phyloP scores from a whole-genome alignment of 1,140 invertebrate genomes.

The Tetragonula clypearis region DNA sequence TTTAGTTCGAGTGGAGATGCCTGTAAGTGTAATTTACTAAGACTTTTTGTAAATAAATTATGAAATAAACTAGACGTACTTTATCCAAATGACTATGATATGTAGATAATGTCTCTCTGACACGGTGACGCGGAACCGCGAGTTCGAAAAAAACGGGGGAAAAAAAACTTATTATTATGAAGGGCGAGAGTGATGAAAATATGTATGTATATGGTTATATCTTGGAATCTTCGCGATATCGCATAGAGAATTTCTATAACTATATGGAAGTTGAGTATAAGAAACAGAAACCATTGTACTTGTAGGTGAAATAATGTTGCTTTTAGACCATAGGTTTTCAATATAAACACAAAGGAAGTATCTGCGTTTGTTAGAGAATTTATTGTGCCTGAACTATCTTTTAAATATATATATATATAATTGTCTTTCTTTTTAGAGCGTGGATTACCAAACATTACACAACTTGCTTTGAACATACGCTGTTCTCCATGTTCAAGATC shows the following conservation, averaged over 20 bases:
- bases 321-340: conserved; percentile 46
- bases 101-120: conserved; percentile 26
- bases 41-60: conserved; percentile 82
- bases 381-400: conserved; percentile 70
- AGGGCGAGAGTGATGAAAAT: conserved; percentile 28
- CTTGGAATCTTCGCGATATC: conserved; percentile 26
- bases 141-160: neutral
- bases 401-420: conserved; percentile 67
- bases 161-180: neutral
- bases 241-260: conserved; percentile 32
- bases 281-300: conserved; percentile 32
- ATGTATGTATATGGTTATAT: conserved; percentile 44
- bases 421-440: conserved; percentile 62
- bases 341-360: conserved; percentile 42
- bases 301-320: conserved; percentile 49
- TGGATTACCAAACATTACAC: conserved; percentile 58
- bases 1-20: conserved; percentile 82
- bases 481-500: conserved; percentile 86
- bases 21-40: conserved; percentile 82
- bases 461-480: conserved; percentile 69
- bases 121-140: conserved; percentile 9
- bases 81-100: conserved; percentile 76
- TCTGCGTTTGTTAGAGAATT: conserved; percentile 65
- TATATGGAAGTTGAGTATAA: conserved; percentile 35
- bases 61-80: conserved; percentile 82